phyloP scores from a whole-genome alignment of 2,113 vertebrate species.

The Diphyllodes magnificus region DNA sequence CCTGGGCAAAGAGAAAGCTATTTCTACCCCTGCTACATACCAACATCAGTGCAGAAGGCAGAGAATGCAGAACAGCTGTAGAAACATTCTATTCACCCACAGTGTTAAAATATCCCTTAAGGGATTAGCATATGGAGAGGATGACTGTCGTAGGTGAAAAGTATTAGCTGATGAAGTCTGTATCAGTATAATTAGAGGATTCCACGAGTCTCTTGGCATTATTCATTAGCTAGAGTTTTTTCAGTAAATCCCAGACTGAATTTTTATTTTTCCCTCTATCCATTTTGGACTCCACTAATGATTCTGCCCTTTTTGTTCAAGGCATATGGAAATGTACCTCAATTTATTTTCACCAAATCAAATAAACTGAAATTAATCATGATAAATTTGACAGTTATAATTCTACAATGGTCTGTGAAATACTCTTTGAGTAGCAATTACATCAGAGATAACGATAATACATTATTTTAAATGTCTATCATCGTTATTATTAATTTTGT shows the following conservation, averaged over 20 bases:
- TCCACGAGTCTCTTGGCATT: not conserved
- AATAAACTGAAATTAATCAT: conserved; percentile 15
- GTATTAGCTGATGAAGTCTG: conserved; percentile 18
- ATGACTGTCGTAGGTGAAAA: not conserved
- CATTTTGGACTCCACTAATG: not conserved
- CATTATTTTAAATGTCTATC: conserved; percentile 9
- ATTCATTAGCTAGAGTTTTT: conserved; percentile 11
- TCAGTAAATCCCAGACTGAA: not conserved
- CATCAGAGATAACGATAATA: not conserved
- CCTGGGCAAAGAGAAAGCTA: not conserved
- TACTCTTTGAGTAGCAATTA: conserved; percentile 14
- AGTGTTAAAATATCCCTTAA: not conserved
- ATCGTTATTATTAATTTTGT: conserved; percentile 35
- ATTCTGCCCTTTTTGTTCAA: not conserved
- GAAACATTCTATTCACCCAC: not conserved
- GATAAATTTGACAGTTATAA: conserved; percentile 12
- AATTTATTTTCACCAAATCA: conserved; percentile 29
- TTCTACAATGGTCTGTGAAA: conserved; percentile 25
- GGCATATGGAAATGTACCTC: not conserved
- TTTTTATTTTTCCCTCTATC: not conserved
- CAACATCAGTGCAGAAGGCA: not conserved
- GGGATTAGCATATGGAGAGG: not conserved
- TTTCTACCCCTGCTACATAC: not conserved
- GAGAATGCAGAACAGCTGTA: not conserved
- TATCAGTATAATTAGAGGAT: conserved; percentile 15